Evolutionary conservation across 2,113 vertebrate species (phyloP), one percentile per base, ranked within the genome.

Genomic region (Oryzias woworae): DNA sequence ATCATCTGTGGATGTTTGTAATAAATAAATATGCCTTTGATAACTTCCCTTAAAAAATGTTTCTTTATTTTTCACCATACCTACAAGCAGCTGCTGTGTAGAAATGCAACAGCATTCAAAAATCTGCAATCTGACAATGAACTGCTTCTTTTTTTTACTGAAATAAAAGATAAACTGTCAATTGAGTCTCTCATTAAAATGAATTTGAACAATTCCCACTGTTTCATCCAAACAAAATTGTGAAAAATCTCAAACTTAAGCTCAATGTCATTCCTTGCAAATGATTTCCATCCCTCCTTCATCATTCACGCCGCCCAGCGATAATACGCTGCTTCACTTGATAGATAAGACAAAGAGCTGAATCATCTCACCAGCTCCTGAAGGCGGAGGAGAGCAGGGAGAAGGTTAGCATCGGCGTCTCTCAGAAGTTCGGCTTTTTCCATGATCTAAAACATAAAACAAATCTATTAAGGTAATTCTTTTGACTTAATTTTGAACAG

Each of bases 351-450:
- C 53, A 69, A 69, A 69, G 14, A 41, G 13, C 14, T 22, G 58
- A 46, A 16, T 23, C 56, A 51, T 51, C 86, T 94, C 90, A 99
- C 97, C 93, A 98, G 58, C 79, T 98, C 97, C 53, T 98, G 97
- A 66, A 99, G 92, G 31, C 96, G 94, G 75, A 98, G 93, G 65
- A 99, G 94, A 1, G 92, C 95, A 48, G 96, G 95, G 56, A 99
- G 92, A 72, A 99, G 79, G 66, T 97, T 96, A 70, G 91, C 91
- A 66, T 97, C 95, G 82, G 96, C 90, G 56, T 98, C 95, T 80
- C 96, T 93, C 64, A 98, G 88, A 59, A 94, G 90, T 43, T 99
- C 96, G 0, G 97, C 95, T 85, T 94, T 94, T 85, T 98, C 97
- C 75, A 98, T 87, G 15, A 99, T 94, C 97, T 99, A 82, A 66